These are phyloP conservation scores for Sylvietta virens DNA, from an alignment of 2,113 vertebrate genomes.

Conservation along the genomic window DNA sequence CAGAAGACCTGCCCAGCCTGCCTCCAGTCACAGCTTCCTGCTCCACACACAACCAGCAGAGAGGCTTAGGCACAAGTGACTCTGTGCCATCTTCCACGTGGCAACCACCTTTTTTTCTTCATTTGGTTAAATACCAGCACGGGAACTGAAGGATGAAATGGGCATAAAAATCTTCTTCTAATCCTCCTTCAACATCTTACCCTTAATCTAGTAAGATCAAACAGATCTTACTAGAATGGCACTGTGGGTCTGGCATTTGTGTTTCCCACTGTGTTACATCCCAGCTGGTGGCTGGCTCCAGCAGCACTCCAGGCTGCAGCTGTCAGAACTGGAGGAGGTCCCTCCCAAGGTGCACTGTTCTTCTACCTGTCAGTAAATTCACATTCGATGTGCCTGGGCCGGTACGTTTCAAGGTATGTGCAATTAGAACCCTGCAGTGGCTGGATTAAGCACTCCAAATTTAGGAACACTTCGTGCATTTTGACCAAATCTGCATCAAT, in stretches of 20 bases:
- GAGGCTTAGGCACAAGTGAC: neutral
- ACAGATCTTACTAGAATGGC: fast-evolving
- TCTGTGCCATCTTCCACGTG: fast-evolving
- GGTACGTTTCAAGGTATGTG: fast-evolving
- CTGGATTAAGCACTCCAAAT: neutral
- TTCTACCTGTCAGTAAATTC: neutral
- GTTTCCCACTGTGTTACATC: fast-evolving
- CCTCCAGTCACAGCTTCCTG: neutral
- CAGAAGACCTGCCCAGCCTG: neutral
- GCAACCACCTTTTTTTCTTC: neutral
- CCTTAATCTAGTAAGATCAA: no score
- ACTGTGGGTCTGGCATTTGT: neutral
- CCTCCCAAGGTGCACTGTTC: no score
- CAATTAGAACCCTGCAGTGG: neutral
- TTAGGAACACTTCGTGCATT: neutral
- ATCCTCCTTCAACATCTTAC: neutral
- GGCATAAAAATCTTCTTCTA: neutral
- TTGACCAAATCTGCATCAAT: neutral
- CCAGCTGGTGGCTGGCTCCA: neutral
- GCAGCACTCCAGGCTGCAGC: neutral
- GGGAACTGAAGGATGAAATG: neutral
- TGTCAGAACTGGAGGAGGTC: neutral
- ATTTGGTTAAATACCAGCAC: neutral
- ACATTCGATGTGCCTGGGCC: fast-evolving
- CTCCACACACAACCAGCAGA: neutral